Percentiles rank a stretch among this genome's conserved stretches.
Evolutionary conservation across 2,888 invertebrate genomes (phyloP).

Genomic region (Clanis bilineata): DNA sequence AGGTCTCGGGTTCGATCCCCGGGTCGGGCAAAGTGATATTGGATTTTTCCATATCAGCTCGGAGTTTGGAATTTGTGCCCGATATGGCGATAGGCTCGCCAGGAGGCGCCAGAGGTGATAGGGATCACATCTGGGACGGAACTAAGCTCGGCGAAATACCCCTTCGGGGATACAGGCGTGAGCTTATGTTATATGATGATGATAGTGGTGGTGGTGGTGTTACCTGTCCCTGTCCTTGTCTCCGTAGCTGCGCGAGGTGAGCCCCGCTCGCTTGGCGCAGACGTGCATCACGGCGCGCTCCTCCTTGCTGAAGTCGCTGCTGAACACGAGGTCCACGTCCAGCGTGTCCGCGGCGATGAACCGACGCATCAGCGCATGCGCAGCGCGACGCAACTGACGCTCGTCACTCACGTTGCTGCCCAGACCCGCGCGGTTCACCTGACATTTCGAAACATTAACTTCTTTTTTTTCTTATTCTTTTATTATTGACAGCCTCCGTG

Average conservation of each 20-base stretch:
- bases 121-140: too few species aligned
- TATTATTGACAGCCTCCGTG: too few species aligned
- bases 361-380: constrained; percentile 22
- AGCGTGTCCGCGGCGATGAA: constrained; percentile 9
- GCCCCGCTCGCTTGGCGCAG: constrained; percentile 66
- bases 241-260: constrained; percentile 79
- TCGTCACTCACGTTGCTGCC: constrained; percentile 50
- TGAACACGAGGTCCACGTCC: constrained; percentile 28
- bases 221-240: constrained; percentile 50
- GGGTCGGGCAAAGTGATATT: too few species aligned
- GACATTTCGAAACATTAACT: not conserved
- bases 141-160: too few species aligned
- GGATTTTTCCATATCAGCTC: too few species aligned
- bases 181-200: too few species aligned
- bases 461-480: not conserved
- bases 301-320: constrained; percentile 22
- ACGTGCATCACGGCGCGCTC: constrained; percentile 46
- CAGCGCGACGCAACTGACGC: constrained; percentile 46
- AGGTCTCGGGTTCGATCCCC: too few species aligned
- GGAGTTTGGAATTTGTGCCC: too few species aligned
- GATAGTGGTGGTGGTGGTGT: too few species aligned
- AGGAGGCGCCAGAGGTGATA: too few species aligned
- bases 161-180: too few species aligned
- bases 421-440: constrained; percentile 69
- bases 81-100: too few species aligned